A percentile compares a stretch with the other conserved stretches of the same genome.
phyloP scores from a whole-genome alignment of 2,797 vertebrate genomes.

The Betta splendens region DNA sequence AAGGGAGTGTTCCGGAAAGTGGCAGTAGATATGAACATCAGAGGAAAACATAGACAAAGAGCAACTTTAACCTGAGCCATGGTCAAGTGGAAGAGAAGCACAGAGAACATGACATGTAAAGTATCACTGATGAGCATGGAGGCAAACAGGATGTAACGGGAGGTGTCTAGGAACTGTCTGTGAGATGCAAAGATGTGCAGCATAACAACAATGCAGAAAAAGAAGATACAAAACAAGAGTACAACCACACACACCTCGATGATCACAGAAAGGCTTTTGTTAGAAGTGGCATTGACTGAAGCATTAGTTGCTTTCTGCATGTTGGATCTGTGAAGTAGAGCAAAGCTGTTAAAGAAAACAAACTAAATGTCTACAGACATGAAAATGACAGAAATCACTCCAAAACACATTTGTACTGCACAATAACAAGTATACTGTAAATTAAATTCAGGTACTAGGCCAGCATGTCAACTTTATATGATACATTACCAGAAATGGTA shows the following conservation, averaged over 20 bases:
- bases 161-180: conserved; percentile 75
- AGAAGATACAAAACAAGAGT: conserved; percentile 74
- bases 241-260: conserved; percentile 77
- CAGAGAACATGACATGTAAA: conserved; percentile 72
- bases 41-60: conserved; percentile 65
- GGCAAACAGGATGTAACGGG: conserved; percentile 80
- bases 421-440: too few relatives aligned
- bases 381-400: not conserved
- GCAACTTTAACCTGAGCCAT: conserved; percentile 64
- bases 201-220: conserved; percentile 75
- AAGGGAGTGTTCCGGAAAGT: conserved; percentile 78
- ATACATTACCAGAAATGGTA: too few relatives aligned
- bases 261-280: conserved; percentile 55
- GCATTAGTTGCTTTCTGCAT: conserved; percentile 75
- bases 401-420: too few relatives aligned
- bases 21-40: conserved; percentile 68
- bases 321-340: conserved; percentile 15
- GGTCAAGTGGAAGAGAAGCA: conserved; percentile 71
- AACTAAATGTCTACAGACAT: not conserved
- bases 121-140: conserved; percentile 83
- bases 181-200: conserved; percentile 77
- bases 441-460: too few relatives aligned
- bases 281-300: conserved; percentile 56
- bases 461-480: too few relatives aligned
- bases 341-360: conserved; percentile 28